Evolutionary conservation across 2,797 vertebrate species (phyloP).

Genomic region (Thunnus albacares): DNA sequence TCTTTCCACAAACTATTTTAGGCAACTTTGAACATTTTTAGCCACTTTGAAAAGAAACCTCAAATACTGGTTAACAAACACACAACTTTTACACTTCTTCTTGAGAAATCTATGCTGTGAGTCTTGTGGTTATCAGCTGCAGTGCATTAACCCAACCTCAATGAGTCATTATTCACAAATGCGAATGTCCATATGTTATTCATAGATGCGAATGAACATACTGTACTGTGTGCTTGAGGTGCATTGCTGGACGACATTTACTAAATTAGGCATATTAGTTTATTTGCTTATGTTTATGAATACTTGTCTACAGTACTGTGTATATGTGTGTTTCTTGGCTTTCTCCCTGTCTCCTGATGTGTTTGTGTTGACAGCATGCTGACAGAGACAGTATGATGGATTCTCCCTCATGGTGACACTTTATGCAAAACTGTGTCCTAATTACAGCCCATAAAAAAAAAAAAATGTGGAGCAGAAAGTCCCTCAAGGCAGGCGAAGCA

Average conservation of each 20-base stretch:
- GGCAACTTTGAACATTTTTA: constrained; percentile 68
- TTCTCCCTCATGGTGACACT: constrained; percentile 63
- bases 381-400: constrained; percentile 59
- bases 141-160: constrained; percentile 12
- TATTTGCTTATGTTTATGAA: background rate
- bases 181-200: constrained; percentile 7
- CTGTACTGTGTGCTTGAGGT: background rate
- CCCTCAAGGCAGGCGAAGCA: constrained; percentile 24
- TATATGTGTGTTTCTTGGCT: constrained; percentile 11
- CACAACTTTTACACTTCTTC: background rate
- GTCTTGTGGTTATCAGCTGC: constrained; percentile 11
- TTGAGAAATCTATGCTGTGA: constrained; percentile 9
- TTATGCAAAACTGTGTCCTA: constrained; percentile 64
- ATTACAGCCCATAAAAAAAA: constrained; percentile 54
- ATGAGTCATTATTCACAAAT: constrained; percentile 7
- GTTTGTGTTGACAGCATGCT: constrained; percentile 55
- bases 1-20: constrained; percentile 64
- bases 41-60: constrained; percentile 57
- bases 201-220: constrained; percentile 8
- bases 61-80: constrained; percentile 43
- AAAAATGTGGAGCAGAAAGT: constrained; percentile 57
- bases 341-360: constrained; percentile 20
- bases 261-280: background rate
- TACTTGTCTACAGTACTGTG: background rate
- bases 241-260: background rate